Conservation (phyloP, 1,140 invertebrate genomes). For the Drosophila nasuta region DNA sequence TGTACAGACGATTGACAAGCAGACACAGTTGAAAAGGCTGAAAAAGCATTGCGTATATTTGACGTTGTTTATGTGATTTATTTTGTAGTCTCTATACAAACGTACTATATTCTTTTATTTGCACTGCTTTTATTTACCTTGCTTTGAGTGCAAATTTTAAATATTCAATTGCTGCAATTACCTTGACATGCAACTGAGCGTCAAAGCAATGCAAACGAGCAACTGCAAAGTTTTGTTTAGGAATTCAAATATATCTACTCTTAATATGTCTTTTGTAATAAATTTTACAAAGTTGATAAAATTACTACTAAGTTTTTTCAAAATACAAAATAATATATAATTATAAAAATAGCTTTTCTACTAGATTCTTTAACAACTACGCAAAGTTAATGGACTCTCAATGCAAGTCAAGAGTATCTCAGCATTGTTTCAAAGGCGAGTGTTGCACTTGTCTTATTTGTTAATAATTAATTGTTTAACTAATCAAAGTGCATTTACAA, state of each 20-base stretch:
- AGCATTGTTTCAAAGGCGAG: neutral
- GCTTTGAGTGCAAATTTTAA: constrained; percentile 3
- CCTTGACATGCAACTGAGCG: neutral
- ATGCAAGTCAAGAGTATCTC: neutral
- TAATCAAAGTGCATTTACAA: constrained; percentile 23
- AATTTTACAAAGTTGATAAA: too few species aligned
- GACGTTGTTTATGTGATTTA: constrained; percentile 15
- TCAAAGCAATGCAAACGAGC: neutral
- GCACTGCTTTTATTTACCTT: neutral
- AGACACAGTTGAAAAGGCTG: neutral
- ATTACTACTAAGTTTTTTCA: too few species aligned
- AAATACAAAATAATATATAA: too few species aligned
- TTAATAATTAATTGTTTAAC: constrained; percentile 28
- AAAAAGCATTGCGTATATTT: constrained; percentile 11
- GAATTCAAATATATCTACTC: too few species aligned
- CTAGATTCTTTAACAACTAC: too few species aligned
- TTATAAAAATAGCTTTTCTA: too few species aligned
- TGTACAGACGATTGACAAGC: constrained; percentile 47
- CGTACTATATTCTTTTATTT: neutral
- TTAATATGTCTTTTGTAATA: too few species aligned
- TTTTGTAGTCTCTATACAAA: neutral
- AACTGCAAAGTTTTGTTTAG: neutral
- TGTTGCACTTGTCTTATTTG: neutral
- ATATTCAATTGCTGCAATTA: constrained; percentile 10
- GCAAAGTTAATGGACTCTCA: neutral